Evolutionary conservation across 1,140 invertebrate genomes (phyloP).

Genomic region (Prorops nasuta): DNA sequence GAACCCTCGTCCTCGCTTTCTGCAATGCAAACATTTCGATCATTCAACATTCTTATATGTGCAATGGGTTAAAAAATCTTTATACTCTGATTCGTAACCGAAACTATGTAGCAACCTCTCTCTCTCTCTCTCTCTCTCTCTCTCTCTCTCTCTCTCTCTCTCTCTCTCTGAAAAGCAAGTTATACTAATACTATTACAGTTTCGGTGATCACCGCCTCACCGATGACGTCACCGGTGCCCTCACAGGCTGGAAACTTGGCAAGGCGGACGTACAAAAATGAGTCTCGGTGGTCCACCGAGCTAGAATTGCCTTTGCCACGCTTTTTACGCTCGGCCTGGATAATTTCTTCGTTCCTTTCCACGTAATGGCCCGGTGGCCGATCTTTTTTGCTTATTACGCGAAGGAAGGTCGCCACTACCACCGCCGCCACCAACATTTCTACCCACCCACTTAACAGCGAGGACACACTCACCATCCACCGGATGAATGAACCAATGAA

Average conservation of each 20-base stretch:
- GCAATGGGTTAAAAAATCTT: too few species aligned
- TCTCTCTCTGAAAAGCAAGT: too few species aligned
- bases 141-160: too few species aligned
- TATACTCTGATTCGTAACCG: too few species aligned
- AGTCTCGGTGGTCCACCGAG: slow-evolving; percentile 34
- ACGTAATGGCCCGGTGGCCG: slow-evolving; percentile 40
- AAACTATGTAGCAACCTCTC: too few species aligned
- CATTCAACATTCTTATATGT: neutral
- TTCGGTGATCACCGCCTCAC: too few species aligned
- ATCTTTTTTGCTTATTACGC: slow-evolving; percentile 48
- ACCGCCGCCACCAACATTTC: too few species aligned
- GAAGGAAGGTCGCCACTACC: slow-evolving; percentile 26
- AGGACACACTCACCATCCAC: slow-evolving; percentile 15
- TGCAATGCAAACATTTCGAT: slow-evolving; percentile 17
- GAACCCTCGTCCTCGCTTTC: slow-evolving; percentile 25
- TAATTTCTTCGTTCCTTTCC: slow-evolving; percentile 43
- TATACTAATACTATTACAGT: too few species aligned
- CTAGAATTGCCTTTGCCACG: slow-evolving; percentile 44
- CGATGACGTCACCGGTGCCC: too few species aligned
- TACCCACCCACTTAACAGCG: too few species aligned
- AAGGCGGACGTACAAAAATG: slow-evolving; percentile 26
- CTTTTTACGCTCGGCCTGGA: slow-evolving; percentile 46
- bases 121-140: too few species aligned
- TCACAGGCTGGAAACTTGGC: too few species aligned
- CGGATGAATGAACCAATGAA: slow-evolving; percentile 52